phyloP scores from a whole-genome alignment of 2,113 vertebrate genomes.

The Sterrhoptilus dennistouni region DNA sequence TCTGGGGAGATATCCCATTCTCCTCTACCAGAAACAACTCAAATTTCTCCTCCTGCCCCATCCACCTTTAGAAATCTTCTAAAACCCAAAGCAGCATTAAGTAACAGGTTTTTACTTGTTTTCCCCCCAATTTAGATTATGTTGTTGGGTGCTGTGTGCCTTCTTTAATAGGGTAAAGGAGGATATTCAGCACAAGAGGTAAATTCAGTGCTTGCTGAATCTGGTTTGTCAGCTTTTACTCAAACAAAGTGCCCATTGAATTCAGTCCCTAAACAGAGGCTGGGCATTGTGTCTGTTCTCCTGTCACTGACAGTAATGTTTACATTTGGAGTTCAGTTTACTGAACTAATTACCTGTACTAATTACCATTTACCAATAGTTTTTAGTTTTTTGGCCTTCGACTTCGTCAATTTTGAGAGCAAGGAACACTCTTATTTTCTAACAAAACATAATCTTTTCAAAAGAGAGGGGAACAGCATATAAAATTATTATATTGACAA shows the following conservation, averaged over 20 bases:
- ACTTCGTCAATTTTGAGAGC: neutral
- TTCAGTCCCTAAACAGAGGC: neutral
- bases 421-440: neutral
- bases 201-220: neutral
- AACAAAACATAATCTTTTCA: neutral
- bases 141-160: neutral
- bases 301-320: neutral
- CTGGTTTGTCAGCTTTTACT: neutral
- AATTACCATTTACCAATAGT: neutral
- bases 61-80: neutral
- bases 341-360: neutral
- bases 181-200: neutral
- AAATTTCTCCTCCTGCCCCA: neutral
- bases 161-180: neutral
- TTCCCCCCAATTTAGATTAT: neutral
- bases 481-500: neutral
- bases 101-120: neutral
- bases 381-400: constrained; percentile 30
- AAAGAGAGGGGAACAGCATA: neutral
- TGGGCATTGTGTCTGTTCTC: neutral
- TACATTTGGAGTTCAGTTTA: constrained; percentile 7
- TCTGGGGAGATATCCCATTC: neutral
- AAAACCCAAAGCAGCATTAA: neutral
- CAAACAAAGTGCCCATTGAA: neutral
- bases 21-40: neutral